Conservation (phyloP, 2,113 vertebrate genomes). For the Pseudopodoces humilis region DNA sequence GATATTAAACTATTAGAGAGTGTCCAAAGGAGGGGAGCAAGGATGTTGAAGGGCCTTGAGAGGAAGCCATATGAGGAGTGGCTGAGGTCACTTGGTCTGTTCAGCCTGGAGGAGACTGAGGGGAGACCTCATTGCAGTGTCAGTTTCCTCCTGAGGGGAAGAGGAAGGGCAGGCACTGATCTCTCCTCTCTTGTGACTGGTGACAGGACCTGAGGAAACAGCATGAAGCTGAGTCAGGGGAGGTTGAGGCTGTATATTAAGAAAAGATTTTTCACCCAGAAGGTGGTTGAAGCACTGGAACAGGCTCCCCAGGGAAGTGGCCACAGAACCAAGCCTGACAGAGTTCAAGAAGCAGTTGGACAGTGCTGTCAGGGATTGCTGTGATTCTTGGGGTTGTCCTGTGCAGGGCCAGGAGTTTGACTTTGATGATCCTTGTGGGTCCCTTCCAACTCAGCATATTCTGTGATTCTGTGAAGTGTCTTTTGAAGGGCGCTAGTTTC, state of each 20-base stretch:
- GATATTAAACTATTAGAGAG: not conserved
- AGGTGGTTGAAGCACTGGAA: rapidly evolving
- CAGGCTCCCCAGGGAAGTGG: not conserved
- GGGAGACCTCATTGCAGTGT: not conserved
- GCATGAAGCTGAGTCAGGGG: not conserved
- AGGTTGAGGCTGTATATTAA: not conserved
- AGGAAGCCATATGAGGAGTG: rapidly evolving
- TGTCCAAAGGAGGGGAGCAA: rapidly evolving
- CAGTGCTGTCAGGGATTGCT: not conserved
- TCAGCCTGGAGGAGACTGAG: not conserved
- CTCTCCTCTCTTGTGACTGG: not conserved
- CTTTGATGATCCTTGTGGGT: not conserved
- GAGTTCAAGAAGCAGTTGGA: not conserved
- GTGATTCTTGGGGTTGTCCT: not conserved
- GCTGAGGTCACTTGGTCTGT: not conserved
- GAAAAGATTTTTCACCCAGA: not conserved
- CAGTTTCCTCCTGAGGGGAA: rapidly evolving
- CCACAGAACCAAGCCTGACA: not conserved
- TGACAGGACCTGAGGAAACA: rapidly evolving
- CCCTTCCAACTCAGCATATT: not conserved
- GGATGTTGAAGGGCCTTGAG: not conserved
- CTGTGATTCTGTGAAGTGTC: not conserved
- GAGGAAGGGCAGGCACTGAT: not conserved
- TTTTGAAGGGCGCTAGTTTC: not conserved
- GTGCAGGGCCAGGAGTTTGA: not conserved